Evolutionary conservation across 2,888 invertebrate species (phyloP).

Genomic region (Chymomyza caudatula): DNA sequence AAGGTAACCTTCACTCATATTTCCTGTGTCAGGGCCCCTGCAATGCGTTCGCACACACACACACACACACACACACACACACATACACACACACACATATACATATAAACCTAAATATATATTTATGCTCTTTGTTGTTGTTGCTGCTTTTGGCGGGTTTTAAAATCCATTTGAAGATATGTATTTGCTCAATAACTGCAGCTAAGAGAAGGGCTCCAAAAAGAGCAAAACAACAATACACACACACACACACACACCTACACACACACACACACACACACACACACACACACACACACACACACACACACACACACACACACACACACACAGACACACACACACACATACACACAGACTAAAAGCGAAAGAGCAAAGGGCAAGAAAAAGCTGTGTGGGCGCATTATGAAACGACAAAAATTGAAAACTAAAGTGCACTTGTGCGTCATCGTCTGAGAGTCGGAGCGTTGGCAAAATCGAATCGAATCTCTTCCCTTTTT

Average conservation of each 20-base stretch:
- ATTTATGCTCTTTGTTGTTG: slow-evolving; percentile 3
- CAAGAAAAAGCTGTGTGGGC: slow-evolving; percentile 9
- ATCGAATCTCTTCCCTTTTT: background rate
- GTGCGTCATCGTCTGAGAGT: slow-evolving; percentile 34
- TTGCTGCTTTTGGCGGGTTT: slow-evolving; percentile 31
- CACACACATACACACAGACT: slow-evolving; percentile 8
- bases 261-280: too few relatives aligned
- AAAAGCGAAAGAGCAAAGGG: background rate
- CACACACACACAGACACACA: too few relatives aligned
- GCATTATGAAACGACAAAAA: slow-evolving; percentile 63
- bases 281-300: too few relatives aligned
- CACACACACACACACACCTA: too few relatives aligned
- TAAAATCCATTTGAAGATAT: slow-evolving; percentile 58
- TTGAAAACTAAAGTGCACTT: slow-evolving; percentile 64
- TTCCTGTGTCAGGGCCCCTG: slow-evolving; percentile 31
- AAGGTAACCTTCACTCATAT: slow-evolving; percentile 55
- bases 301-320: too few relatives aligned
- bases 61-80: background rate
- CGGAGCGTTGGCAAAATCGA: background rate
- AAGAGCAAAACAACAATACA: slow-evolving; percentile 10
- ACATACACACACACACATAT: background rate
- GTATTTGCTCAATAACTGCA: slow-evolving; percentile 38
- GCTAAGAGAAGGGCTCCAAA: background rate
- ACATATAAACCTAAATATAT: background rate
- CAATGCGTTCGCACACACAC: background rate